Percentiles rank a stretch among this genome's conserved stretches.
These are phyloP conservation scores for Isaurus tuberculatus DNA, from an alignment of 92 coral and sea anemone species.

Conservation along the genomic window DNA sequence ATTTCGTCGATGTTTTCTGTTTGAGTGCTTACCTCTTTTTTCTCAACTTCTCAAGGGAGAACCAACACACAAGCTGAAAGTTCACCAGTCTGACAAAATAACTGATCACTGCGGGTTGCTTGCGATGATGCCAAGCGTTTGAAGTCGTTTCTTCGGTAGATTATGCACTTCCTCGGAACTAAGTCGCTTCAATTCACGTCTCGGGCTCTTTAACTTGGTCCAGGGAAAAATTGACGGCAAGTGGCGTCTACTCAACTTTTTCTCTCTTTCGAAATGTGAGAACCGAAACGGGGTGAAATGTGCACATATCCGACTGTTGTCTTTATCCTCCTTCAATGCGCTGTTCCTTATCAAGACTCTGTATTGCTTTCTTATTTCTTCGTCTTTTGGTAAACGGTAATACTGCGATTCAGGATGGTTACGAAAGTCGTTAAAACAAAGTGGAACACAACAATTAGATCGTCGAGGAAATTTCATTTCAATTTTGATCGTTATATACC, in stretches of 20 bases:
- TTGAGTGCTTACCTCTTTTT: neutral
- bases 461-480: constrained; percentile 33
- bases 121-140: neutral
- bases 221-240: constrained; percentile 19
- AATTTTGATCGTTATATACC: too few relatives aligned
- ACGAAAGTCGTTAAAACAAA: constrained; percentile 55
- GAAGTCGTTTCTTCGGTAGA: constrained; percentile 10
- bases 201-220: neutral
- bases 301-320: constrained; percentile 19
- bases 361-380: constrained; percentile 23
- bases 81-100: neutral
- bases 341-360: constrained; percentile 8
- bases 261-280: constrained; percentile 34
- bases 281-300: too few relatives aligned
- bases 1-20: neutral
- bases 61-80: neutral
- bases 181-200: constrained; percentile 15
- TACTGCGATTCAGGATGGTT: constrained; percentile 41
- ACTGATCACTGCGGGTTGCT: neutral
- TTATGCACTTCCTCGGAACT: neutral
- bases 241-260: constrained; percentile 16
- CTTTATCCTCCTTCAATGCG: constrained; percentile 14
- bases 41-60: neutral
- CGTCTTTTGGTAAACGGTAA: constrained; percentile 50
- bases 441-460: constrained; percentile 60